Percentiles rank a stretch among this genome's conserved stretches.
phyloP scores from a whole-genome alignment of 2,888 invertebrate genomes.

The Diarsia mendica region DNA sequence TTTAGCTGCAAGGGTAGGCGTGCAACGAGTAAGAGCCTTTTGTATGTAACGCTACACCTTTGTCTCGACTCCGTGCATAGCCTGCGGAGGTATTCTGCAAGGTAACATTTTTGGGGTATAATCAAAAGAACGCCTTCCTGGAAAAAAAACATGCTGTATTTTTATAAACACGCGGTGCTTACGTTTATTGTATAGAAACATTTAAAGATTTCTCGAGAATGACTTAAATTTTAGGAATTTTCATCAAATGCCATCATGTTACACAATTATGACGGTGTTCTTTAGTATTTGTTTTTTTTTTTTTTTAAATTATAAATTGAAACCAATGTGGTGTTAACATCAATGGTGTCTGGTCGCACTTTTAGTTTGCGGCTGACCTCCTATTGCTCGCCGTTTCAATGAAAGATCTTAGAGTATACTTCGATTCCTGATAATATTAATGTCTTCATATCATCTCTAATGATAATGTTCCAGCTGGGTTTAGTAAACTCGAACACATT shows the following conservation, averaged over 20 bases:
- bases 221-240: neutral
- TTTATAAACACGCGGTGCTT: neutral
- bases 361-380: too few relatives aligned
- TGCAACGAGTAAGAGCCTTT: slow-evolving; percentile 64
- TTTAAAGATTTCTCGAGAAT: neutral
- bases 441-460: too few relatives aligned
- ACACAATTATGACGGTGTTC: too few relatives aligned
- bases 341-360: too few relatives aligned
- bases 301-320: neutral
- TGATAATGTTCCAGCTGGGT: too few relatives aligned
- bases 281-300: neutral
- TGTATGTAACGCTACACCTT: slow-evolving; percentile 68
- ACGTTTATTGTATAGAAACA: neutral
- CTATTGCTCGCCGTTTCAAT: too few relatives aligned
- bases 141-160: slow-evolving; percentile 14
- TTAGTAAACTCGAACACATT: too few relatives aligned
- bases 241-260: neutral
- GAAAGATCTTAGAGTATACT: too few relatives aligned
- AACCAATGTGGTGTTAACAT: too few relatives aligned
- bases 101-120: slow-evolving; percentile 45
- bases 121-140: slow-evolving; percentile 31
- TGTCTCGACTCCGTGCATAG: slow-evolving; percentile 59
- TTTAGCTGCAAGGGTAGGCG: slow-evolving; percentile 59
- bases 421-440: too few relatives aligned
- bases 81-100: slow-evolving; percentile 46